Evolutionary conservation across 2,888 invertebrate genomes (phyloP), one percentile per base, ranked within the genome.

Genomic region (Globia sparganii): DNA sequence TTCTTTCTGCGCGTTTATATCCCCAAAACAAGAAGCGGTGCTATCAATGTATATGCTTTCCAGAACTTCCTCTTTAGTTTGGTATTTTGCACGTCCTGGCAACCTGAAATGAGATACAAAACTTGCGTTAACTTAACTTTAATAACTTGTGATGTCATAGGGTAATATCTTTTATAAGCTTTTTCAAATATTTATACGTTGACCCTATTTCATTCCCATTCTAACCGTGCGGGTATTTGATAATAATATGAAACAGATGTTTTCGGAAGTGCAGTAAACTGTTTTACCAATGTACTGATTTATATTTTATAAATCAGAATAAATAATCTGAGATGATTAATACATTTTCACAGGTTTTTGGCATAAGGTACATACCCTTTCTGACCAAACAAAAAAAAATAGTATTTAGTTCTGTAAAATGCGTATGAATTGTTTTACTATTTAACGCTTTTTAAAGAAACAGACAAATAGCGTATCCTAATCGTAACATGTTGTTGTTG

Each of bases 21-120:
- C 96, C 64, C 96, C 97, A 89, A 97, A 97, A 89, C 97, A 97
- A 83, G 97, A 96, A 71, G 94, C 96, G 66, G 96, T 96, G 84
- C 97, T 96, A 82, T 97, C 96, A 79, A 96, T 97, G 86, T 97
- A 97, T 83, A 97, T 96, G 61, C 95, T 95, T 89, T 97, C 97
- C 81, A 96, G 91, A 83, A 96, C 96, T 91, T 97, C 97, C 90
- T 96, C 97, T 84, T 96, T 97, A 56, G 96, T 96, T 91, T 96
- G 96, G 84, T 96, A 96, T 90, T 96, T 97, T 62, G 96, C 94
- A 88, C 97, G 94, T 84, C 96, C 95, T 83, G 94, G 94, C 91
- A 96, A 96, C 93, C 97, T 96, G 95, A 81, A 94, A 95, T 81
- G 62, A 67, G 6, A 46, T 58, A 83, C 3, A 28, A 28, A 58